phyloP scores from a whole-genome alignment of 2,797 vertebrate species.

The Oryzias sinensis region DNA sequence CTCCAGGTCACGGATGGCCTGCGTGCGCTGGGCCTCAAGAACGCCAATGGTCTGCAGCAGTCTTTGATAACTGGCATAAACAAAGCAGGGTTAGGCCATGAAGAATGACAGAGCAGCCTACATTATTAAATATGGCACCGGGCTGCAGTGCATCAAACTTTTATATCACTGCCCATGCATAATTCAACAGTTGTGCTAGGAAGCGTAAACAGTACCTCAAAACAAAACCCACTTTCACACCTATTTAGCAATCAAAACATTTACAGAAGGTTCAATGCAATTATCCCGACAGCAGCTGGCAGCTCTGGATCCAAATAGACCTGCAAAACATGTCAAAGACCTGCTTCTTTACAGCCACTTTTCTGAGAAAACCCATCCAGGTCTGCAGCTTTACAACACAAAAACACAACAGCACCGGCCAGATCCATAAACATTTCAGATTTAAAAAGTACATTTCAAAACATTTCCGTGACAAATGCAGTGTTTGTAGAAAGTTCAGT shows the following conservation, averaged over 20 bases:
- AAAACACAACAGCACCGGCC: background rate
- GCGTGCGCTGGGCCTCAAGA: slow-evolving; percentile 95
- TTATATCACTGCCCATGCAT: slow-evolving; percentile 41
- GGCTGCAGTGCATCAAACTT: slow-evolving; percentile 58
- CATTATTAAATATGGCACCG: slow-evolving; percentile 58
- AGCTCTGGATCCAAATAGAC: slow-evolving; percentile 1
- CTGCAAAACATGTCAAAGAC: slow-evolving; percentile 7
- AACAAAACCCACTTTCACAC: slow-evolving; percentile 6
- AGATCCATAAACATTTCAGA: slow-evolving; percentile 5
- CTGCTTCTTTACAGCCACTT: background rate
- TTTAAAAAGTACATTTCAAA: slow-evolving; percentile 22
- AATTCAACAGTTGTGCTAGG: slow-evolving; percentile 39
- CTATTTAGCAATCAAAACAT: slow-evolving; percentile 16
- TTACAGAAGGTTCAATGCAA: slow-evolving; percentile 2
- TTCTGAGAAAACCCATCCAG: background rate
- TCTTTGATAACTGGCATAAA: slow-evolving; percentile 91
- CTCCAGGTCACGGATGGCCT: slow-evolving; percentile 97
- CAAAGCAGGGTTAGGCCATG: slow-evolving; percentile 36
- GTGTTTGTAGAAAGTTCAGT: slow-evolving; percentile 22
- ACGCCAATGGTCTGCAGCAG: slow-evolving; percentile 98
- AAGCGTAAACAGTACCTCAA: slow-evolving; percentile 29
- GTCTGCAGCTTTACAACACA: background rate
- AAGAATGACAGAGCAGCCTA: slow-evolving; percentile 27
- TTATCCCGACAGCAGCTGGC: background rate
- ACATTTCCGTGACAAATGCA: slow-evolving; percentile 22